phyloP scores from a whole-genome alignment of 2,113 vertebrate genomes.

The Pelusios castaneus region DNA sequence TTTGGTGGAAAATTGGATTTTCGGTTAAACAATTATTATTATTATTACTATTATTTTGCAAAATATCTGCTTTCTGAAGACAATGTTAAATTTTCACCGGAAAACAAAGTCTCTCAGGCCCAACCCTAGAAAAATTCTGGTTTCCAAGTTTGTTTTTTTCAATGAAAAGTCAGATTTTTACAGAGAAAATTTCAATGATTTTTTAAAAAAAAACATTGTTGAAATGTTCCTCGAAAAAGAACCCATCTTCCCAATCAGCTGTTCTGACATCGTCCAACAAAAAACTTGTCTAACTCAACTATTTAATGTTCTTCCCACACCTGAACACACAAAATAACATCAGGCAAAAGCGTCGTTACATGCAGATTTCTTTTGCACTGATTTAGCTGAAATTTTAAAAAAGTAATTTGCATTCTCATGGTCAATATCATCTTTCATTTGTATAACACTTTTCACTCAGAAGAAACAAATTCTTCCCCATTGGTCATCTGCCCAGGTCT shows the following conservation, averaged over 20 bases:
- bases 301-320: not conserved
- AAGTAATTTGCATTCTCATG: not conserved
- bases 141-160: not conserved
- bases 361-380: conserved; percentile 5
- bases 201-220: not conserved
- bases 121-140: not conserved
- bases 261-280: not conserved
- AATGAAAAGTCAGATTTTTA: not conserved
- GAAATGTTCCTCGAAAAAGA: conserved; percentile 32
- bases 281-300: conserved; percentile 43
- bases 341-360: conserved; percentile 34
- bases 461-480: not conserved
- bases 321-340: not conserved
- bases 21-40: not conserved
- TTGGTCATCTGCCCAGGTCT: not conserved
- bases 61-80: not conserved
- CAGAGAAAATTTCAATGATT: not conserved
- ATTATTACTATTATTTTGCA: not conserved
- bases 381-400: conserved; percentile 1
- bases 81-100: not conserved
- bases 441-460: not conserved
- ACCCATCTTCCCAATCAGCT: conserved; percentile 26
- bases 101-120: accelerated
- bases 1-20: conserved; percentile 17
- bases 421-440: not conserved